Conservation (phyloP, 2,797 vertebrate genomes). For the Danio choprae region DNA sequence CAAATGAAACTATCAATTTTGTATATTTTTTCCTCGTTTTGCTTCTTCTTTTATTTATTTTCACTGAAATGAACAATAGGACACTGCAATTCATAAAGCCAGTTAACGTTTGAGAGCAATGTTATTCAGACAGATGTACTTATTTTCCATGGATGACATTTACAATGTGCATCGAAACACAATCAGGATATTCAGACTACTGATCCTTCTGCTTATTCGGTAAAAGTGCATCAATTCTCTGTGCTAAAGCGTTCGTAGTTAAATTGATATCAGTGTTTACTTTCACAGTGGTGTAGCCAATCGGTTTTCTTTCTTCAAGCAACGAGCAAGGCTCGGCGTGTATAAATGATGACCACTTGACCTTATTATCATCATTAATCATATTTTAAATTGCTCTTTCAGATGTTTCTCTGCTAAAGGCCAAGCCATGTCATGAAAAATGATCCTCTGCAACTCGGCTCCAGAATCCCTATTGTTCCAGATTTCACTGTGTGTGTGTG, state of each 20-base stretch:
- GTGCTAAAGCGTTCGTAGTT: background rate
- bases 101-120: background rate
- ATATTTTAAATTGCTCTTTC: slow-evolving; percentile 52
- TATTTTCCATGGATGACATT: background rate
- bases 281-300: background rate
- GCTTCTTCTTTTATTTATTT: background rate
- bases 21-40: background rate
- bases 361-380: slow-evolving; percentile 63
- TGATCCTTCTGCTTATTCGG: background rate
- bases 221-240: slow-evolving; percentile 14
- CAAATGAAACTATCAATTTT: background rate
- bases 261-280: slow-evolving; percentile 40
- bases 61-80: background rate
- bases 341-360: slow-evolving; percentile 59
- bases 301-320: slow-evolving; percentile 10
- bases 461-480: slow-evolving; percentile 55
- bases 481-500: slow-evolving; percentile 44
- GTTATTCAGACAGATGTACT: background rate
- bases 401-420: slow-evolving; percentile 54
- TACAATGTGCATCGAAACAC: background rate
- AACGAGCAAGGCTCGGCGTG: background rate
- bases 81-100: background rate
- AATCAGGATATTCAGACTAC: background rate
- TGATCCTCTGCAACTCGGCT: slow-evolving; percentile 44
- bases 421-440: slow-evolving; percentile 56